Evolutionary conservation across 2,797 vertebrate species (phyloP), one percentile per base, ranked within the genome.

Genomic region (Clarias pachynema): DNA sequence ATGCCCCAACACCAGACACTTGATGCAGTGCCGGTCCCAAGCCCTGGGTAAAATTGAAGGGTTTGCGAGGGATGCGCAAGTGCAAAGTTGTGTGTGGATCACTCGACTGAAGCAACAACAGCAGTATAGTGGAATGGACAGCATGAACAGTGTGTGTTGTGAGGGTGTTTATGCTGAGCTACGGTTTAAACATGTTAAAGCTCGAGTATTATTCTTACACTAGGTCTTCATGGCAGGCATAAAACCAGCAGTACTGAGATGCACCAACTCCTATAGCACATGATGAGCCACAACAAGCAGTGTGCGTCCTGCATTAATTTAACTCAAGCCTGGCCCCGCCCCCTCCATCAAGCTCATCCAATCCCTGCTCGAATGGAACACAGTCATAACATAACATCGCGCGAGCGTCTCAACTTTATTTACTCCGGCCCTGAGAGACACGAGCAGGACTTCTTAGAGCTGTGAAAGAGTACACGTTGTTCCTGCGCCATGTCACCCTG

Each of bases 321-420:
- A 92, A 93, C 92, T 93, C 95, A 92, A 92, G 86, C 77, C 72
- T 91, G 92, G 87, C 93, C 92, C 93, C 96, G 95, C 96, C 97
- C 95, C 95, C 93, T 94, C 92, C 91, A 95, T 96, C 93, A 94
- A 91, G 92, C 93, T 88, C 94, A 94, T 91, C 97, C 97, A 97
- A 96, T 96, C 93, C 89, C 92, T 85, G 93, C 86, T 86, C 91
- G 82, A 90, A 91, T 86, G 87, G 92, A 92, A 93, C 94, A 96
- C 96, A 94, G 92, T 93, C 94, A 94, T 91, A 94, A 94, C 95
- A 91, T 87, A 92, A 94, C 92, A 94, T 91, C 91, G 85, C 62
- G 66, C 84, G 40, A 66, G 79, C 79, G 91, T 90, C 91, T 90
- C 89, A 90, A 91, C 93, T 87, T 89, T 86, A 88, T 72, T 68